Conservation (phyloP, 2,113 vertebrate species). For the Bos taurus region ARS-UCD2.0 NC_037329.1:65251001-65251500, state of each 20-base stretch:
- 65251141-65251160: neutral
- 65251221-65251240: neutral
- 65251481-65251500: neutral
- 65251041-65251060: neutral
- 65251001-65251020: neutral
- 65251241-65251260: neutral
- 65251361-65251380: neutral
- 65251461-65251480: neutral
- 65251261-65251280: neutral
- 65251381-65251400: neutral
- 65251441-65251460: neutral
- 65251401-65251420: neutral
- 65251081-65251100: neutral
- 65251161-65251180: neutral
- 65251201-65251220: neutral
- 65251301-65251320: accelerated
- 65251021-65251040: neutral
- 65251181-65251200: neutral
- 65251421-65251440: too few species aligned
- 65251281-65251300: neutral
- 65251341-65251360: neutral
- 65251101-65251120: neutral
- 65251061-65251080: neutral
- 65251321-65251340: neutral
- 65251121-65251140: neutral